Evolutionary conservation across 2,888 invertebrate genomes (phyloP).

Genomic region (Aethes cnicana): DNA sequence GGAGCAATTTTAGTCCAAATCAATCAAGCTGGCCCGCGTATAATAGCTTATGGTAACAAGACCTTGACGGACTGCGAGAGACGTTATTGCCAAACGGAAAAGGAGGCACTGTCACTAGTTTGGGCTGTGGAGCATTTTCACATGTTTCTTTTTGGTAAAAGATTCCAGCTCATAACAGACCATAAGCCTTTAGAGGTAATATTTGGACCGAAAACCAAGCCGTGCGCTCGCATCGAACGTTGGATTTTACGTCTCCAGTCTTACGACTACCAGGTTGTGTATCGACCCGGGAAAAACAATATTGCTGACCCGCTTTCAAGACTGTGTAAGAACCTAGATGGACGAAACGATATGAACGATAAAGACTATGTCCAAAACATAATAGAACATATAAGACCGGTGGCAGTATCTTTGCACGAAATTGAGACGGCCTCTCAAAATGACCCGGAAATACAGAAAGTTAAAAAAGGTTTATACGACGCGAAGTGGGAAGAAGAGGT

Average conservation of each 20-base stretch:
- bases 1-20: not conserved
- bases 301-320: no score
- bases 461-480: not conserved
- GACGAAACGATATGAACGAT: no score
- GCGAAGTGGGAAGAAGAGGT: not conserved
- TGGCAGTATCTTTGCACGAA: not conserved
- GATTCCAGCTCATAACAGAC: slow-evolving; percentile 5
- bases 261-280: slow-evolving; percentile 36
- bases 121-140: no score
- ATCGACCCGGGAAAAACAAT: slow-evolving; percentile 36
- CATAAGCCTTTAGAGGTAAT: slow-evolving; percentile 43
- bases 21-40: not conserved
- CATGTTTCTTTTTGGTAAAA: not conserved
- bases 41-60: not conserved
- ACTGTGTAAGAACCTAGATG: not conserved
- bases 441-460: slow-evolving; percentile 1
- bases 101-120: not conserved
- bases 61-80: not conserved
- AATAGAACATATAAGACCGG: not conserved
- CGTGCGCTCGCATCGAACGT: slow-evolving; percentile 40
- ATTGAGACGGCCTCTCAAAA: slow-evolving; percentile 2
- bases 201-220: slow-evolving; percentile 38
- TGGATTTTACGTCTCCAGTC: slow-evolving; percentile 39
- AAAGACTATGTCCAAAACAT: not conserved
- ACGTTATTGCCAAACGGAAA: slow-evolving; percentile 2